Conservation (phyloP, 2,797 vertebrate species). For the Oophaga sylvatica region DNA sequence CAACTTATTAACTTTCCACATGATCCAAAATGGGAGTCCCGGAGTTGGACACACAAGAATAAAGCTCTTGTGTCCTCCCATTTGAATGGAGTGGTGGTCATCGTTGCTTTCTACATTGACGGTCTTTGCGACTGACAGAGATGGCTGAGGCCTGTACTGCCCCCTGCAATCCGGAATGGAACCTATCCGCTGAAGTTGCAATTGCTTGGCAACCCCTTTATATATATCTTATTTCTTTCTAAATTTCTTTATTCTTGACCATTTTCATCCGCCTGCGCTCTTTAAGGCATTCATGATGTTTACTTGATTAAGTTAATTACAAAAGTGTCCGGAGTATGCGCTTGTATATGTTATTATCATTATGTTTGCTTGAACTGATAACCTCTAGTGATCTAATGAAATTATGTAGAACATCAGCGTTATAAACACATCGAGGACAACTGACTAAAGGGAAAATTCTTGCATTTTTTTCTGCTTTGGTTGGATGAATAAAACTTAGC, state of each 20-base stretch:
- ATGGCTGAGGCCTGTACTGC: no score
- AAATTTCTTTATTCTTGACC: background rate
- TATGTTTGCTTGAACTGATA: slow-evolving; percentile 15
- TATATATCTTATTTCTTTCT: background rate
- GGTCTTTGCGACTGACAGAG: no score
- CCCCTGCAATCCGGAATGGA: no score
- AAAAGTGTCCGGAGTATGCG: slow-evolving; percentile 14
- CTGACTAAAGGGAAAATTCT: background rate
- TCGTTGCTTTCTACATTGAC: no score
- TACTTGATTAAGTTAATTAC: slow-evolving; percentile 9
- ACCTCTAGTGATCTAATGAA: background rate
- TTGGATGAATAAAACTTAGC: background rate
- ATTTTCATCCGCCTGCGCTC: background rate
- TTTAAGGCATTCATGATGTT: background rate
- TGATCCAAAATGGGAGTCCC: no score
- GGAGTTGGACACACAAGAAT: no score
- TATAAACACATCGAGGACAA: background rate
- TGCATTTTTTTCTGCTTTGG: background rate
- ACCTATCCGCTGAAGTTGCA: no score
- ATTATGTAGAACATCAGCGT: background rate
- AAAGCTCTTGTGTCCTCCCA: no score
- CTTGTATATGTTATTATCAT: background rate
- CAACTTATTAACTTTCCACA: no score
- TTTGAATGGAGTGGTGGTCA: no score
- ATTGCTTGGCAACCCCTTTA: no score